Base-by-base conservation (phyloP, 2,888 invertebrate genomes). In the Sisyra terminalis region DNA sequence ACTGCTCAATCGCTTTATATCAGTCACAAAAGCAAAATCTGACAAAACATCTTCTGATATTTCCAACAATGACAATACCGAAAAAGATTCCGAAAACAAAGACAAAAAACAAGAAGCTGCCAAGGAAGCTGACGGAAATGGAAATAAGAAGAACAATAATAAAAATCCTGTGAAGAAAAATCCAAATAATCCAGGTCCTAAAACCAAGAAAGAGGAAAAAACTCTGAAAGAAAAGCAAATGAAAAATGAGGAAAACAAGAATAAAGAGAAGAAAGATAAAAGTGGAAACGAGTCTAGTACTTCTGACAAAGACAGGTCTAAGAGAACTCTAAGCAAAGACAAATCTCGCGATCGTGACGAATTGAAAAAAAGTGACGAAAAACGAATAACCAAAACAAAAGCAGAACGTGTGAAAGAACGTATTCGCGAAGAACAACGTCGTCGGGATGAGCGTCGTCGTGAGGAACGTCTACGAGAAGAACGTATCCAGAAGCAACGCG, bases 1-100 rank as follows among this genome's bases (percentile, higher is more conserved):
- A 29, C 31, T 40, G 4, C 24, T 30, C 9, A 31, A 31, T 31
- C 31, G 30, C 11, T 40, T 40, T 14, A 40, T 40, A 7, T 40
- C 31, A 9, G 31, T 30, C 14, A 29, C 10, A 29, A 40, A 31
- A 40, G 31, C 40, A 10, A 40, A 40, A 31, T 14, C 30, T 14
- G 40, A 17, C 16, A 40, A 31, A 40, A 13, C 14, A 3, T 15
- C 35, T 11, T n/a, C 14, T 9, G 14, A 13, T 35, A 35, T 15
- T 15, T 9, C 14, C 35, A 35, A 31, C 9, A 40, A 13, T 16
- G 40, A 40, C 15, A 40, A 40, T 31, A 9, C 13, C 24, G 40
- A 18, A n/a, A 29, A 40, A 29, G 30, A 14, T 13, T 29, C 8
- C 13, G 31, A 40, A 9, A 11, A 29, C 29, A 13, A 13, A 30